Percentiles rank a stretch among this genome's conserved stretches.
Evolutionary conservation across 2,113 vertebrate genomes (phyloP).

Genomic region (Reinhardtius hippoglossoides): DNA sequence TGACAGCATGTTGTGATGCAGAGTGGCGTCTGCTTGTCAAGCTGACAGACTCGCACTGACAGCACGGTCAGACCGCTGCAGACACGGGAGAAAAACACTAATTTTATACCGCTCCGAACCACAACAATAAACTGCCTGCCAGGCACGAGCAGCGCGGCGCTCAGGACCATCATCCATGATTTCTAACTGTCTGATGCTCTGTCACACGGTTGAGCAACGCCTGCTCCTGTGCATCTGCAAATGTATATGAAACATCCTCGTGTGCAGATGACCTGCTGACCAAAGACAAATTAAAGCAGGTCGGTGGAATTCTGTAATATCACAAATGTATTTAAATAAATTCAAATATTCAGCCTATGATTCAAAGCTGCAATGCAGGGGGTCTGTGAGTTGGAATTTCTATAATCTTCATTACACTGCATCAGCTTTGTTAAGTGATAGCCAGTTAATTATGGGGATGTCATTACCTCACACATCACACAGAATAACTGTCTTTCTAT

Average conservation of each 20-base stretch:
- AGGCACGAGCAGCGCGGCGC: slow-evolving; percentile 44
- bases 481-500: slow-evolving; percentile 40
- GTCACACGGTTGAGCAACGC: slow-evolving; percentile 36
- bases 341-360: slow-evolving; percentile 20
- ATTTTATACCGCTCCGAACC: slow-evolving; percentile 66
- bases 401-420: slow-evolving; percentile 31
- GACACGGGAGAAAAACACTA: slow-evolving; percentile 60
- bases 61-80: slow-evolving; percentile 64
- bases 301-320: slow-evolving; percentile 2
- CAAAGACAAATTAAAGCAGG: slow-evolving; percentile 27
- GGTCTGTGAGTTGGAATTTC: slow-evolving; percentile 28
- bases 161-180: slow-evolving; percentile 35
- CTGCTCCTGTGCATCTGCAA: slow-evolving; percentile 4
- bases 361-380: slow-evolving; percentile 41
- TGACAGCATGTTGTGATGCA: slow-evolving; percentile 76
- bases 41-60: slow-evolving; percentile 76
- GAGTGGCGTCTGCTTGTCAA: slow-evolving; percentile 78
- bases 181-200: slow-evolving; percentile 51
- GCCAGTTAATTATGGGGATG: slow-evolving; percentile 62
- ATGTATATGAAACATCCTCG: background rate
- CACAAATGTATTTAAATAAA: slow-evolving; percentile 19
- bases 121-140: slow-evolving; percentile 62
- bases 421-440: slow-evolving; percentile 62
- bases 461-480: slow-evolving; percentile 50
- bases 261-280: slow-evolving; percentile 15